Evolutionary conservation across 2,888 invertebrate genomes (phyloP).

Genomic region (Lasiommata megera): DNA sequence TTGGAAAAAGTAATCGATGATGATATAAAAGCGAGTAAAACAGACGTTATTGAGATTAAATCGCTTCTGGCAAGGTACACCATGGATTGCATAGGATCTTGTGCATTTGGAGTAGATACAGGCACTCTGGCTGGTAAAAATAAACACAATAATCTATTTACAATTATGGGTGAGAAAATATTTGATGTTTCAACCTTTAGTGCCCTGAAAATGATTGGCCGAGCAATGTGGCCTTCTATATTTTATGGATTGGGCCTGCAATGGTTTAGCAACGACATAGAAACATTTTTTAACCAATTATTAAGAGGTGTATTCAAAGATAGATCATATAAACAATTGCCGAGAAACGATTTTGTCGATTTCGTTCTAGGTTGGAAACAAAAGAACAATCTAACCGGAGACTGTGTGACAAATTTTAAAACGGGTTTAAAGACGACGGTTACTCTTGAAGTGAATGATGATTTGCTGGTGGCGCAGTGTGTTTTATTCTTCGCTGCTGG

Average conservation of each 20-base stretch:
- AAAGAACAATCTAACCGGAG: slow-evolving; percentile 44
- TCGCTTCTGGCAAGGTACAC: slow-evolving; percentile 47
- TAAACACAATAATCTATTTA: slow-evolving; percentile 43
- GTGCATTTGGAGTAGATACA: slow-evolving; percentile 55
- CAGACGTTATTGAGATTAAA: slow-evolving; percentile 39
- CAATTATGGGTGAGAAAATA: slow-evolving; percentile 43
- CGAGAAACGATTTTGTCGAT: slow-evolving; percentile 55
- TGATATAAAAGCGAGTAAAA: slow-evolving; percentile 13
- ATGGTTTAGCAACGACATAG: slow-evolving; percentile 38
- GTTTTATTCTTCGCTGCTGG: slow-evolving; percentile 70
- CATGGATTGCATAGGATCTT: slow-evolving; percentile 55
- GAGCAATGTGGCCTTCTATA: slow-evolving; percentile 52
- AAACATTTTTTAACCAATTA: slow-evolving; percentile 44
- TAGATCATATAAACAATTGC: slow-evolving; percentile 42
- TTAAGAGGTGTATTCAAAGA: slow-evolving; percentile 43
- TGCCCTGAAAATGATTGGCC: slow-evolving; percentile 40
- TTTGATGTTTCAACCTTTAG: slow-evolving; percentile 40
- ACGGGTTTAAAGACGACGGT: slow-evolving; percentile 37
- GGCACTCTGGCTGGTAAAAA: slow-evolving; percentile 41
- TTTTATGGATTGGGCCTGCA: slow-evolving; percentile 51
- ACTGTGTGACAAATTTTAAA: slow-evolving; percentile 45
- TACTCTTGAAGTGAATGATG: slow-evolving; percentile 51
- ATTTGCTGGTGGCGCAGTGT: slow-evolving; percentile 75
- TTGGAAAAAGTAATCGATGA: slow-evolving; percentile 49
- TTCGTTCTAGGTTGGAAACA: slow-evolving; percentile 45